Evolutionary conservation across 2,888 invertebrate genomes (phyloP), one percentile per base, ranked within the genome.

Genomic region (Drosophila fungiperda): DNA sequence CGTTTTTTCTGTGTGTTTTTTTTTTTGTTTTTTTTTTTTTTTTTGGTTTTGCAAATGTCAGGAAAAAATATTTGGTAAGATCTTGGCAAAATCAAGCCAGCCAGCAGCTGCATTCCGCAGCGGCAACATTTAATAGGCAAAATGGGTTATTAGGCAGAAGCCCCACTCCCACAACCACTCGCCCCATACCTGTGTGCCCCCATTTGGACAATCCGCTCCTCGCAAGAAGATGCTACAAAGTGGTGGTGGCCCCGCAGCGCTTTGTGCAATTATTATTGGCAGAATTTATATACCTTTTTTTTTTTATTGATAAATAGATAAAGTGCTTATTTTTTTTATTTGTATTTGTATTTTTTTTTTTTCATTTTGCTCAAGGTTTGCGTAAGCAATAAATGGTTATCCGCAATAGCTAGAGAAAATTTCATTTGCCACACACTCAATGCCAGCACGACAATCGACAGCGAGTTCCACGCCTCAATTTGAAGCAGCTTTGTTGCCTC

Each of bases 141-240:
- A 85, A 82, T 82, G 62, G 86, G 76, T 85, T 82, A 85, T 65
- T 78, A 65, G 59, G 32, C 80, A 71, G 63, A 33, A 26, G 8
- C 35, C 8, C 8, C 35, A 20, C 62, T 5, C 7, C 58, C 17
- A 26, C 29, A 20, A 35, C 40, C 50, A 11, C 17, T 3, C 36
- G 60, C 15, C 8, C 45, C 45, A 45, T 8, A 15, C 45, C 15
- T 23, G 15, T 45, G 23, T 23, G 45, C 23, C 23, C 23, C 45
- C 45, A 45, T 23, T 23, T 45, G 48, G 59, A 54, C 68, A 49
- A 58, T n/a, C 60, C 62, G 62, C 65, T 65, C 54, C 61, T 75
- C 45, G 32, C 50, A 52, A 26, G 65, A 67, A 76, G 76, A 71
- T 45, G 76, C 58, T 40, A 9, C 53, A 42, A 29, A 35, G 29